A percentile compares a stretch with the other conserved stretches of the same genome.
phyloP scores from a whole-genome alignment of 2,888 invertebrate genomes.

The Watsonalla binaria region DNA sequence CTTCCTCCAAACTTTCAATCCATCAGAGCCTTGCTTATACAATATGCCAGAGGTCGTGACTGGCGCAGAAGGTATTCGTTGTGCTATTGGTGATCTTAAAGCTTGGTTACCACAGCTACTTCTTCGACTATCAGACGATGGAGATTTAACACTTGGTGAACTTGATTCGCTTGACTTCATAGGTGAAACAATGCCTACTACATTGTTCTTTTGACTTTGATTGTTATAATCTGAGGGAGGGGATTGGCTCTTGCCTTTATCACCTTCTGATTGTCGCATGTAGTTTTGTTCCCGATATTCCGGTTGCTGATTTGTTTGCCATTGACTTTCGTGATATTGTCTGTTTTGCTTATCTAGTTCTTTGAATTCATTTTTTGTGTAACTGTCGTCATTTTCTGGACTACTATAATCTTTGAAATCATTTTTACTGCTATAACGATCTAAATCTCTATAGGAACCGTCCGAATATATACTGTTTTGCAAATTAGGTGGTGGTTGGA shows the following conservation, averaged over 20 bases:
- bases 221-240: constrained; percentile 55
- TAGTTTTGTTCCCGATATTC: constrained; percentile 59
- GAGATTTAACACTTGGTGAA: constrained; percentile 69
- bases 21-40: constrained; percentile 95
- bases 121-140: constrained; percentile 69
- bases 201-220: constrained; percentile 48
- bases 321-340: constrained; percentile 59
- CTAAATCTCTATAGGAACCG: constrained; percentile 67
- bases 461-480: constrained; percentile 74
- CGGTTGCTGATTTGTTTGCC: constrained; percentile 55
- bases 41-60: constrained; percentile 94
- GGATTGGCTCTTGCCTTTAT: constrained; percentile 53
- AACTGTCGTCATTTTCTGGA: constrained; percentile 64
- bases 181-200: constrained; percentile 51
- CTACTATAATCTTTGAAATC: constrained; percentile 64
- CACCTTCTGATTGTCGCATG: constrained; percentile 49
- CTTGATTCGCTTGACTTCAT: constrained; percentile 73
- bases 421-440: constrained; percentile 67
- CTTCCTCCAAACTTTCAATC: constrained; percentile 95
- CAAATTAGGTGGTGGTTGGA: constrained; percentile 70
- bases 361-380: constrained; percentile 59
- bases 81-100: constrained; percentile 89
- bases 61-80: constrained; percentile 89
- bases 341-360: constrained; percentile 61
- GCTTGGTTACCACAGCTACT: constrained; percentile 80